Evolutionary conservation across 2,888 invertebrate genomes (phyloP).

Genomic region (Zonitis immaculata): DNA sequence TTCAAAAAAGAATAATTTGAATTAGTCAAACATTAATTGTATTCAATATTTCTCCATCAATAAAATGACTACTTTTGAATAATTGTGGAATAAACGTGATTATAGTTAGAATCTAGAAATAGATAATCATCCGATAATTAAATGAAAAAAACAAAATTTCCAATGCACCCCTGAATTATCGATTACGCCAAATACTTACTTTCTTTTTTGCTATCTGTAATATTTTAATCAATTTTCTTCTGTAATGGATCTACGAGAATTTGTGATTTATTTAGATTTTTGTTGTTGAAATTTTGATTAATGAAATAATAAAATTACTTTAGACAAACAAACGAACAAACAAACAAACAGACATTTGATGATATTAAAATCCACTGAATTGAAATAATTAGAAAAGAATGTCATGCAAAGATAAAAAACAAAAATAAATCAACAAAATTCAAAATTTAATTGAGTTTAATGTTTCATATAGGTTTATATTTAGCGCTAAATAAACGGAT

Average conservation of each 20-base stretch:
- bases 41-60: no score
- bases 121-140: no score
- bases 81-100: no score
- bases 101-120: no score
- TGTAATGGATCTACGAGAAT: background rate
- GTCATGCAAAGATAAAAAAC: background rate
- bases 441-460: background rate
- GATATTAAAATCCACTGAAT: background rate
- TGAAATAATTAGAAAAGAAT: background rate
- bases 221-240: no score
- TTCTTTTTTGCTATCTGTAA: no score
- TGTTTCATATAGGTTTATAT: background rate
- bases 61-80: no score
- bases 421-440: background rate
- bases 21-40: background rate
- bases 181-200: background rate
- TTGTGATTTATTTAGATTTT: background rate
- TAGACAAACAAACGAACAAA: background rate
- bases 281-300: background rate
- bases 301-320: background rate
- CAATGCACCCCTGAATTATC: conserved; percentile 2
- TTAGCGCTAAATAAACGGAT: background rate
- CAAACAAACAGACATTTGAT: background rate
- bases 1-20: background rate
- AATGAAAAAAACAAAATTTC: background rate